Evolutionary conservation across 2,113 vertebrate species (phyloP).

Genomic region (Chascanopsetta lugubris): DNA sequence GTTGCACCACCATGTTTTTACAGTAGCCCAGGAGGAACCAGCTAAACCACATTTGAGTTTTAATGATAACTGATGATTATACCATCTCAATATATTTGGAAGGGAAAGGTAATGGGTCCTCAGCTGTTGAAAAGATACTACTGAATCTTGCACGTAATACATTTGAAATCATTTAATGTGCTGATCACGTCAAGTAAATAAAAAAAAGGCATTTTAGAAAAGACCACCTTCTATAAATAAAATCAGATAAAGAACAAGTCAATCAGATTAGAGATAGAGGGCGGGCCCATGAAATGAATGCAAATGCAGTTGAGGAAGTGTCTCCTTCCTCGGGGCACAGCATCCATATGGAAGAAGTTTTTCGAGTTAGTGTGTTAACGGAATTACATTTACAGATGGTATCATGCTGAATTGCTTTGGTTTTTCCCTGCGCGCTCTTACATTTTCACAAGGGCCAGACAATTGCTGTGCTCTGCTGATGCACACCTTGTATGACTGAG

Average conservation of each 20-base stretch:
- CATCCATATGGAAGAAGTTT: constrained; percentile 18
- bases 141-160: too few species aligned
- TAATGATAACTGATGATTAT: too few species aligned
- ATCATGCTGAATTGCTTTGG: constrained; percentile 2
- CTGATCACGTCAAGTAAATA: constrained; percentile 13
- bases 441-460: constrained; percentile 14
- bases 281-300: constrained; percentile 31
- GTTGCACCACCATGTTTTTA: too few species aligned
- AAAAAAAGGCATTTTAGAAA: constrained; percentile 25
- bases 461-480: neutral
- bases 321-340: constrained; percentile 6
- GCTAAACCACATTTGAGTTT: too few species aligned
- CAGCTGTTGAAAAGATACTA: too few species aligned
- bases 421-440: constrained; percentile 4
- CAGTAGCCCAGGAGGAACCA: too few species aligned
- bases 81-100: too few species aligned
- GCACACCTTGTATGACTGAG: constrained; percentile 2
- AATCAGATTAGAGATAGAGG: constrained; percentile 15
- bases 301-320: constrained; percentile 27
- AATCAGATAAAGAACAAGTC: constrained; percentile 35
- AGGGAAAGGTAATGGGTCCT: too few species aligned
- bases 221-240: constrained; percentile 38
- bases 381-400: constrained; percentile 6
- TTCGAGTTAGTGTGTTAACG: constrained; percentile 5
- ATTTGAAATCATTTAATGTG: constrained; percentile 4